Conservation (phyloP, 2,113 vertebrate genomes). For the Paradoxurus hermaphroditus region DNA sequence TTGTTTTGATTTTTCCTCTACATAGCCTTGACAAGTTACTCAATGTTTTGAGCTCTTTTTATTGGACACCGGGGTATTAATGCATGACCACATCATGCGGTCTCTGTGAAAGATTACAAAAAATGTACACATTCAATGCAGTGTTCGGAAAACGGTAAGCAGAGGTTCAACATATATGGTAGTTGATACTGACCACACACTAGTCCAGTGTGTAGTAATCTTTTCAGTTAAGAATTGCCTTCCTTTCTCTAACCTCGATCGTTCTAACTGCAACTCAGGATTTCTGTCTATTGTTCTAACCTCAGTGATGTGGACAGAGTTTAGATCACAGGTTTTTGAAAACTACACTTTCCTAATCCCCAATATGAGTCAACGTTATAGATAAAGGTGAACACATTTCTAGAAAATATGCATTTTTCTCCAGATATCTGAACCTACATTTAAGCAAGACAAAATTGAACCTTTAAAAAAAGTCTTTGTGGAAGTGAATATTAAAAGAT, state of each 20-base stretch:
- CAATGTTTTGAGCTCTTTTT: neutral
- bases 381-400: neutral
- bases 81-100: neutral
- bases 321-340: neutral
- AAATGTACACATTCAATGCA: neutral
- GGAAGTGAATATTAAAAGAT: slow-evolving; percentile 40
- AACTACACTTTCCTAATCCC: neutral
- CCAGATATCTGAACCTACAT: neutral
- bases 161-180: neutral
- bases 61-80: neutral
- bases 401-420: slow-evolving; percentile 24
- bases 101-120: neutral
- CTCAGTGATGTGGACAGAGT: neutral
- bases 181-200: neutral
- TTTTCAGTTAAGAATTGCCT: neutral
- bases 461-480: neutral
- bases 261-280: neutral
- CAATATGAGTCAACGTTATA: neutral
- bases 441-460: slow-evolving; percentile 33
- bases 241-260: neutral
- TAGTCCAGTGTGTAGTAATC: neutral
- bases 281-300: neutral
- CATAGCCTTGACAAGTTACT: neutral
- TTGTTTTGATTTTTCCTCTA: neutral
- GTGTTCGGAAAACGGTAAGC: neutral